Conservation (phyloP, 2,797 vertebrate genomes). For the Microctenopoma stevenorrisi region DNA sequence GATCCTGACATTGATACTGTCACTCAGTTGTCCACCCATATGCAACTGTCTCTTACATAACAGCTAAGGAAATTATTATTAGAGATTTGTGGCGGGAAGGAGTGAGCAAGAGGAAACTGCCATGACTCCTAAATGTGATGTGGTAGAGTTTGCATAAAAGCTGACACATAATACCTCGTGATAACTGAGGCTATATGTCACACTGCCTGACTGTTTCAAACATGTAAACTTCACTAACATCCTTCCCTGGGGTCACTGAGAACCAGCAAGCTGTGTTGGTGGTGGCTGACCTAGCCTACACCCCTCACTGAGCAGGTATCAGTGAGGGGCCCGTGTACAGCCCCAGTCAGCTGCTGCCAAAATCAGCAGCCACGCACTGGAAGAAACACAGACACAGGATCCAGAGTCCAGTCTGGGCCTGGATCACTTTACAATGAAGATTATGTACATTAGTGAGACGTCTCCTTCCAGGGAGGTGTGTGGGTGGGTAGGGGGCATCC, state of each 20-base stretch:
- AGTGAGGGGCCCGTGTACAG: constrained; percentile 2
- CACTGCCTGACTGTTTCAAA: neutral
- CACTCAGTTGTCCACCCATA: neutral
- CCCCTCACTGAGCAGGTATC: neutral
- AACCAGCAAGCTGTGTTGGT: constrained; percentile 2
- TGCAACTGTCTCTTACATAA: neutral
- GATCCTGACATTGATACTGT: neutral
- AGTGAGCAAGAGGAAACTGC: neutral
- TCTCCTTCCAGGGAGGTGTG: constrained; percentile 38
- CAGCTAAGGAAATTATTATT: neutral
- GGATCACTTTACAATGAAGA: constrained; percentile 75
- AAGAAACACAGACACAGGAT: constrained; percentile 57
- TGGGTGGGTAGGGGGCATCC: neutral
- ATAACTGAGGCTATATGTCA: neutral
- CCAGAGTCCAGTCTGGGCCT: constrained; percentile 56
- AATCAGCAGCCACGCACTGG: constrained; percentile 53
- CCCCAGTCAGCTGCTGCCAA: constrained; percentile 51
- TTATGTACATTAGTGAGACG: constrained; percentile 65
- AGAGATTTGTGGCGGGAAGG: neutral
- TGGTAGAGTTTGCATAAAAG: neutral
- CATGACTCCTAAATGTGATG: neutral
- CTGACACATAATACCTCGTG: neutral
- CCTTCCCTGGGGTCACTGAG: neutral
- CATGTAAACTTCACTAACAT: neutral
- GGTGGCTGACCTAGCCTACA: constrained; percentile 27